A percentile compares a stretch with the other conserved stretches of the same genome.
Conservation (phyloP, 2,888 invertebrate species). For the Caenorhabditis parvicauda region DNA sequence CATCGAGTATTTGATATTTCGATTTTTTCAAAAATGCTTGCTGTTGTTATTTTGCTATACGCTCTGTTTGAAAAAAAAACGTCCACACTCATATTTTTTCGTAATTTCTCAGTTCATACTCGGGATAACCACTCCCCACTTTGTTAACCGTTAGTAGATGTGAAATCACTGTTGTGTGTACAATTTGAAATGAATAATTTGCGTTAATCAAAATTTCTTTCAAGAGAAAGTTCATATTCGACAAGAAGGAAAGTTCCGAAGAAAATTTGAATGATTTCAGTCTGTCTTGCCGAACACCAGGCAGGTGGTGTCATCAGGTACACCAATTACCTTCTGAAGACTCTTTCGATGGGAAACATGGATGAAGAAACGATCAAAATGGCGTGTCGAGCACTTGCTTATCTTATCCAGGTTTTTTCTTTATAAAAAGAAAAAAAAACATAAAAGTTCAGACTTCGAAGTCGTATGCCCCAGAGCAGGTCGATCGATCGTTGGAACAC, state of each 20-base stretch:
- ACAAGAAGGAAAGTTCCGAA: not conserved
- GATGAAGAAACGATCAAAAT: slow-evolving; percentile 80
- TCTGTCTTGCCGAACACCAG: slow-evolving; percentile 34
- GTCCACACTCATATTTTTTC: too few relatives aligned
- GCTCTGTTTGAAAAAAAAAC: too few relatives aligned
- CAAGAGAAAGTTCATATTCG: not conserved
- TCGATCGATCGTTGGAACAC: slow-evolving; percentile 93
- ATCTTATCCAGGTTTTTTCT: slow-evolving; percentile 73
- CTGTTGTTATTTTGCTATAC: too few relatives aligned
- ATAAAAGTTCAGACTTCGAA: slow-evolving; percentile 68
- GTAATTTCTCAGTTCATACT: too few relatives aligned
- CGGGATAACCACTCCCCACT: too few relatives aligned
- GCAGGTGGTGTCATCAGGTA: slow-evolving; percentile 27
- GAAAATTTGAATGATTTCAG: too few relatives aligned
- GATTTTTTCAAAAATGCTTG: too few relatives aligned
- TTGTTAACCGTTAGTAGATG: too few relatives aligned
- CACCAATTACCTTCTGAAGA: slow-evolving; percentile 35
- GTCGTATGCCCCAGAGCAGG: slow-evolving; percentile 90
- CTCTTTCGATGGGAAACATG: slow-evolving; percentile 19
- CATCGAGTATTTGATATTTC: too few relatives aligned
- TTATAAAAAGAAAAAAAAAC: not conserved
- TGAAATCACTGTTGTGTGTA: too few relatives aligned
- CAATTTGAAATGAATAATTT: too few relatives aligned
- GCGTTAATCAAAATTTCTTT: not conserved
- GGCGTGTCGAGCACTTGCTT: slow-evolving; percentile 90